Conservation (phyloP, 2,797 vertebrate genomes). For the Apogon hyalosoma region DNA sequence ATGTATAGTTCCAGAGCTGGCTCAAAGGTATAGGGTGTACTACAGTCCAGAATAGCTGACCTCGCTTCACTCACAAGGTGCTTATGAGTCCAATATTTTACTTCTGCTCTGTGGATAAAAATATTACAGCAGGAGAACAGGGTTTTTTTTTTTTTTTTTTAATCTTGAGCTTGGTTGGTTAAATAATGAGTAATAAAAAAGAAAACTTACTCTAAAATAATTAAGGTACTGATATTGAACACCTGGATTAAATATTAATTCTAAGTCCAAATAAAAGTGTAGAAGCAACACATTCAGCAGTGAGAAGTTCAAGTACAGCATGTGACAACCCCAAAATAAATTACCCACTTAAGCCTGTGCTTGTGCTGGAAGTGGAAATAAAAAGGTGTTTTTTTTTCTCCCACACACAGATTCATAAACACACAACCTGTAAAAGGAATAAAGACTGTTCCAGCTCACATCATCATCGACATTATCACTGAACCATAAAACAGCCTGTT, state of each 20-base stretch:
- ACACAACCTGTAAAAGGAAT: not conserved
- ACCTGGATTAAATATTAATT: not conserved
- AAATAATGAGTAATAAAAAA: not conserved
- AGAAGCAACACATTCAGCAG: not conserved
- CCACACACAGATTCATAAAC: slow-evolving; percentile 14
- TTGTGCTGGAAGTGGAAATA: slow-evolving; percentile 38
- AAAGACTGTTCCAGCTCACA: slow-evolving; percentile 13
- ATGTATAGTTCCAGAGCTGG: slow-evolving; percentile 50
- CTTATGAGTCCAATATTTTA: slow-evolving; percentile 43
- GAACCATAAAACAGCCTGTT: slow-evolving; percentile 16
- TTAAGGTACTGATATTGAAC: not conserved
- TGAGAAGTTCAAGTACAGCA: not conserved
- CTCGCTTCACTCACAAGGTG: slow-evolving; percentile 35
- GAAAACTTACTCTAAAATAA: not conserved
- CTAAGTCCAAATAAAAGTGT: not conserved
- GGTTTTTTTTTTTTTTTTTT: not conserved
- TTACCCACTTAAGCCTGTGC: slow-evolving; percentile 33
- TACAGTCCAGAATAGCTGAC: slow-evolving; percentile 60
- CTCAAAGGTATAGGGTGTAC: slow-evolving; percentile 50
- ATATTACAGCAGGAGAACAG: not conserved
- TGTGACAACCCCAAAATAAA: slow-evolving; percentile 37
- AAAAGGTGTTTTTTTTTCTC: slow-evolving; percentile 6
- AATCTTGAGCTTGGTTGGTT: not conserved
- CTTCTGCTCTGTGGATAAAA: slow-evolving; percentile 24
- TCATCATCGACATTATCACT: slow-evolving; percentile 29